Evolutionary conservation across 2,113 vertebrate species (phyloP).

Genomic region (Salvelinus namaycush): DNA sequence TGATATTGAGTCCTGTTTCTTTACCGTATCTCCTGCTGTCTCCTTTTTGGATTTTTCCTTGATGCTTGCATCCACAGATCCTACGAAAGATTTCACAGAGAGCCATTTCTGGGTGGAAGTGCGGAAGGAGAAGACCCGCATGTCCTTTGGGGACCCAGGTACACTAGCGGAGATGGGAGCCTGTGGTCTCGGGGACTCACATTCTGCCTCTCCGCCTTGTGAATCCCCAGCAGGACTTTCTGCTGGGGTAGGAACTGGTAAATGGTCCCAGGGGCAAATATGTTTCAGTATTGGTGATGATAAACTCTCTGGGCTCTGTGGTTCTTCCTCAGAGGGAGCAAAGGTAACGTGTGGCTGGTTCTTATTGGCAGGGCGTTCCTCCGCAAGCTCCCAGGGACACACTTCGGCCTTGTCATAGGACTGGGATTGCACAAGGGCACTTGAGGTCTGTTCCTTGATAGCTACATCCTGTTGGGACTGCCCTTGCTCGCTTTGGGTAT

Average conservation of each 20-base stretch:
- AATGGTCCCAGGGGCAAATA: conserved; percentile 73
- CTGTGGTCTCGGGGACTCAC: conserved; percentile 48
- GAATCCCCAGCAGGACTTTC: conserved; percentile 31
- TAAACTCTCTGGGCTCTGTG: conserved; percentile 11
- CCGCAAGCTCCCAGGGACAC: conserved; percentile 68
- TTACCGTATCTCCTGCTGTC: conserved; percentile 21
- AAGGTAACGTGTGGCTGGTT: conserved; percentile 79
- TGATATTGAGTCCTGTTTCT: conserved; percentile 51
- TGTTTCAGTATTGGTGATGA: conserved; percentile 43
- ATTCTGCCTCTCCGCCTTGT: conserved; percentile 44
- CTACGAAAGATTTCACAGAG: conserved; percentile 61
- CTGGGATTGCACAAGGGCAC: conserved; percentile 57
- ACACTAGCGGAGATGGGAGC: conserved; percentile 66
- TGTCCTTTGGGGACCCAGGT: conserved; percentile 70
- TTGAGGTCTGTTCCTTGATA: conserved; percentile 64
- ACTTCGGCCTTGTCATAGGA: conserved; percentile 62
- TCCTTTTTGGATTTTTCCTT: conserved; percentile 49
- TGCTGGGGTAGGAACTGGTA: conserved; percentile 40
- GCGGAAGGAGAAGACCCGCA: conserved; percentile 68
- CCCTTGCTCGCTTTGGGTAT: conserved; percentile 29
- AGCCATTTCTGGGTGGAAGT: conserved; percentile 60
- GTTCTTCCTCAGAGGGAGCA: conserved; percentile 63
- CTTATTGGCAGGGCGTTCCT: conserved; percentile 42
- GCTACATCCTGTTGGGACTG: conserved; percentile 52
- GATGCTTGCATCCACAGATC: conserved; percentile 47